Evolutionary conservation across 1,140 invertebrate genomes (phyloP).

Genomic region (Arion vulgaris): DNA sequence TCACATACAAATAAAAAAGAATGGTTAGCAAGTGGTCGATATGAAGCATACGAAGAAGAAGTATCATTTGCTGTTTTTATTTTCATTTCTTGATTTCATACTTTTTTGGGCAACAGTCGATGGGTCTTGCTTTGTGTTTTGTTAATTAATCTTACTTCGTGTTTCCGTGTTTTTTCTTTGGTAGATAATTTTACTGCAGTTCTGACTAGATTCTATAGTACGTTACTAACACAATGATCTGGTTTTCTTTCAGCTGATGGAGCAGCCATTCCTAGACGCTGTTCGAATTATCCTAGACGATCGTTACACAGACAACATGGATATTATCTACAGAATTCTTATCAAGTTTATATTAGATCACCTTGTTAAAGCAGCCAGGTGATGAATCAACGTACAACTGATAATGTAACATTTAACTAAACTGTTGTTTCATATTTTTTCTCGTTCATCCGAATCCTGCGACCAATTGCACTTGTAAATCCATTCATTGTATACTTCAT

Average conservation of each 20-base stretch:
- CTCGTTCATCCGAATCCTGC: neutral
- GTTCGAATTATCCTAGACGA: slow-evolving; percentile 89
- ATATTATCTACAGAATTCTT: slow-evolving; percentile 90
- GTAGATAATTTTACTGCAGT: too few species aligned
- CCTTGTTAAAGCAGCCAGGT: slow-evolving; percentile 78
- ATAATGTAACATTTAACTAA: neutral
- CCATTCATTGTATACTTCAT: neutral
- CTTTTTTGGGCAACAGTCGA: too few species aligned
- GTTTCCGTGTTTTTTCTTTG: too few species aligned
- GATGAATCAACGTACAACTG: neutral
- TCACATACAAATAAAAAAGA: too few species aligned
- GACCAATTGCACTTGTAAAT: neutral
- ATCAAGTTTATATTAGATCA: slow-evolving; percentile 93
- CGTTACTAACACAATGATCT: neutral
- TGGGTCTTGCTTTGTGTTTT: too few species aligned
- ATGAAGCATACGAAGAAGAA: too few species aligned
- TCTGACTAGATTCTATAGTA: too few species aligned
- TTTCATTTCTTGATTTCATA: too few species aligned
- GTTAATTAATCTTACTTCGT: too few species aligned
- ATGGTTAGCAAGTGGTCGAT: too few species aligned
- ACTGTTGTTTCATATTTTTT: too few species aligned
- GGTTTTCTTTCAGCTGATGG: slow-evolving; percentile 78
- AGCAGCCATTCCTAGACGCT: slow-evolving; percentile 78
- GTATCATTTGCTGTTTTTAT: too few species aligned
- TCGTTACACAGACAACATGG: slow-evolving; percentile 91